Conservation (phyloP, 92 coral and sea anemone species). For the Palythoa caribaeorum region DNA sequence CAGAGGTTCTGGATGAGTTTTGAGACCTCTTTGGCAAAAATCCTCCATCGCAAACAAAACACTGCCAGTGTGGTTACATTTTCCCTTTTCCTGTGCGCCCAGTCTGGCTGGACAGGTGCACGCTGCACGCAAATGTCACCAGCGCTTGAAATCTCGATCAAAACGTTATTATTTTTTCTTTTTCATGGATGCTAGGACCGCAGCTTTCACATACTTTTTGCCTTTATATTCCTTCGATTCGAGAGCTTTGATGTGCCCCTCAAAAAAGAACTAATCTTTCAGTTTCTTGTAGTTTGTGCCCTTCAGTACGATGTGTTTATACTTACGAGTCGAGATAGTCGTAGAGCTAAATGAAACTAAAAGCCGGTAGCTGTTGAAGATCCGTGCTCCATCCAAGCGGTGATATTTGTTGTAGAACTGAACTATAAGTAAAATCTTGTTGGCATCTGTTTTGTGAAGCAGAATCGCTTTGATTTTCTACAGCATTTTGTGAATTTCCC, state of each 20-base stretch:
- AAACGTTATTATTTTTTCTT: conserved; percentile 48
- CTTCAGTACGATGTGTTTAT: too few species aligned
- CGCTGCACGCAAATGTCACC: conserved; percentile 57
- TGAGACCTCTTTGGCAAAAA: conserved; percentile 56
- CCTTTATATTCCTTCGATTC: background rate
- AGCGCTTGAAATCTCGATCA: conserved; percentile 30
- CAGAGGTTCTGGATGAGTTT: conserved; percentile 56
- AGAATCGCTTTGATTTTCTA: conserved; percentile 18
- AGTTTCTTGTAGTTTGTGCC: too few species aligned
- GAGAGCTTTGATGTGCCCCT: too few species aligned
- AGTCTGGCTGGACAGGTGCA: conserved; percentile 72
- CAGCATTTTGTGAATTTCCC: conserved; percentile 5
- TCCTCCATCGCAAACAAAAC: conserved; percentile 56
- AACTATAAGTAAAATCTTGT: background rate
- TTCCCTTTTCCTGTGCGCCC: conserved; percentile 48
- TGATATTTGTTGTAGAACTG: conserved; percentile 40
- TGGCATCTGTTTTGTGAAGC: background rate
- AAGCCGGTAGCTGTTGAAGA: conserved; percentile 48
- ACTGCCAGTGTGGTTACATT: conserved; percentile 58
- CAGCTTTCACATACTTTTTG: conserved; percentile 58
- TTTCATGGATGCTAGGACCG: conserved; percentile 61
- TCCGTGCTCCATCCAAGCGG: conserved; percentile 66
- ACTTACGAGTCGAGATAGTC: conserved; percentile 8
- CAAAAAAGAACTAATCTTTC: too few species aligned
- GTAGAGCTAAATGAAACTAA: conserved; percentile 59